These are phyloP conservation scores for mouse (Mus musculus) DNA, from an alignment of 2,113 vertebrate genomes.

Conservation along the genomic window GRCm39 chr14:120855501-120856000, in stretches of 20 bases:
- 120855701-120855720: not conserved
- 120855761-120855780: rapidly evolving
- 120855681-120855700: not conserved
- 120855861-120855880: not conserved
- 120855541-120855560: too few relatives aligned
- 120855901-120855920: not conserved
- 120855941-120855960: constrained; percentile 68
- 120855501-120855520: too few relatives aligned
- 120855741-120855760: rapidly evolving
- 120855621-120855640: not conserved
- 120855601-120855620: too few relatives aligned
- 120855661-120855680: not conserved
- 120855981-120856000: constrained; percentile 79
- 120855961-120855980: constrained; percentile 76
- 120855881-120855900: constrained; percentile 28
- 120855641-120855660: not conserved
- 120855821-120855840: too few relatives aligned
- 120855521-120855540: too few relatives aligned
- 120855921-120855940: constrained; percentile 69
- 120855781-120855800: not conserved
- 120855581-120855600: too few relatives aligned
- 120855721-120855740: rapidly evolving
- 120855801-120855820: not conserved
- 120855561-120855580: too few relatives aligned
- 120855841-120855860: rapidly evolving